phyloP scores from a whole-genome alignment of 2,888 invertebrate species.

The Tortrix viridana region DNA sequence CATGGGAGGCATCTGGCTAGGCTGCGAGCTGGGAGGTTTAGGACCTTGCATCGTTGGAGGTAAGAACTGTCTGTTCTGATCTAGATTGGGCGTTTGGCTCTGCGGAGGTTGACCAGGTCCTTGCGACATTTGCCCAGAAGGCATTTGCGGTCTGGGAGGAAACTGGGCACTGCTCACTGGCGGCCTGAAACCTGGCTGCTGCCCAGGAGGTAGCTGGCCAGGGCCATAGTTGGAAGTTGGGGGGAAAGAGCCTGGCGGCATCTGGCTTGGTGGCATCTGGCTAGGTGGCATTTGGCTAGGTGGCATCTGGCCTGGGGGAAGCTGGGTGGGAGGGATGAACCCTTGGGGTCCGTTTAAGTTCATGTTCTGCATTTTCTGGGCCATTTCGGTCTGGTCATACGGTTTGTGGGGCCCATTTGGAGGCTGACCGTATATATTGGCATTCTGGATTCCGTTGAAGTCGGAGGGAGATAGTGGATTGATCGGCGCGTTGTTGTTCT shows the following conservation, averaged over 20 bases:
- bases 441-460: slow-evolving; percentile 71
- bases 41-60: slow-evolving; percentile 19
- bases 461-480: slow-evolving; percentile 70
- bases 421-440: slow-evolving; percentile 68
- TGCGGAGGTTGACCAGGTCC: slow-evolving; percentile 26
- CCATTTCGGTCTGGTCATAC: slow-evolving; percentile 63
- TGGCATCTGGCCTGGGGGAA: slow-evolving; percentile 60
- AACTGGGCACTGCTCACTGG: slow-evolving; percentile 21
- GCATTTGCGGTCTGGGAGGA: slow-evolving; percentile 5
- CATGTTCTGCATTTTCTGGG: slow-evolving; percentile 78
- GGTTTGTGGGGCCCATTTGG: slow-evolving; percentile 60
- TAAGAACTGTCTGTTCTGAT: slow-evolving; percentile 15
- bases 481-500: slow-evolving; percentile 74
- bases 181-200: slow-evolving; percentile 56
- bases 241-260: slow-evolving; percentile 56
- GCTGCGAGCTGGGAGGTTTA: slow-evolving; percentile 24
- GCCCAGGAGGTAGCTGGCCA: slow-evolving; percentile 56
- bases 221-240: slow-evolving; percentile 56
- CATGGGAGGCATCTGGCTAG: slow-evolving; percentile 51
- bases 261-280: slow-evolving; percentile 60
- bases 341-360: slow-evolving; percentile 71
- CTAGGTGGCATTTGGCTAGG: slow-evolving; percentile 65
- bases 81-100: slow-evolving; percentile 35
- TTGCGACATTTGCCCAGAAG: slow-evolving; percentile 30
- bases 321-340: slow-evolving; percentile 66